These are phyloP conservation scores for Tupaia tana DNA, from an alignment of 2,113 vertebrate species.

Conservation along the genomic window DNA sequence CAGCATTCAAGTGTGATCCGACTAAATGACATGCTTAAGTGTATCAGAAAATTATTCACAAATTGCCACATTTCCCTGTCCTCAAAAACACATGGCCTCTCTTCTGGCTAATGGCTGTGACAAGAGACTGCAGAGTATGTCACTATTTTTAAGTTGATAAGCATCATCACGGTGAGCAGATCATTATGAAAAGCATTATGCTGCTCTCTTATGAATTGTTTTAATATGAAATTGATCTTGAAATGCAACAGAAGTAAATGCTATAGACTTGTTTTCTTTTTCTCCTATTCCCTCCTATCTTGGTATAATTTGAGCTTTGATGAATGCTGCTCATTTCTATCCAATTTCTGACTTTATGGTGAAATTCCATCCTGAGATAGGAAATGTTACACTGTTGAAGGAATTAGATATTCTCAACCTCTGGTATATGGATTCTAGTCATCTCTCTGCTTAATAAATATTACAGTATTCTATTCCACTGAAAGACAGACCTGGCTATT, in stretches of 20 bases:
- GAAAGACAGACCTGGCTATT: not conserved
- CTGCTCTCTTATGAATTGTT: constrained; percentile 50
- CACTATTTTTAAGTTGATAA: constrained; percentile 62
- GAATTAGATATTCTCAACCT: constrained; percentile 56
- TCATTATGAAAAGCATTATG: constrained; percentile 54
- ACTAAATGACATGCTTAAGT: not conserved
- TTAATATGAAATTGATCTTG: constrained; percentile 65
- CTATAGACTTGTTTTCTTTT: constrained; percentile 42
- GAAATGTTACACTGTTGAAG: constrained; percentile 32
- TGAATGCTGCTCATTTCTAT: constrained; percentile 67
- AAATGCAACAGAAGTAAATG: constrained; percentile 63
- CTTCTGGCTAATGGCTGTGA: constrained; percentile 27
- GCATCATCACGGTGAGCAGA: constrained; percentile 44
- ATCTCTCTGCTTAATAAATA: constrained; percentile 69
- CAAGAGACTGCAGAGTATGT: not conserved
- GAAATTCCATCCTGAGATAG: constrained; percentile 47
- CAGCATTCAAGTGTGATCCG: not conserved
- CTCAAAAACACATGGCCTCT: not conserved
- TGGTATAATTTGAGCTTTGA: constrained; percentile 59
- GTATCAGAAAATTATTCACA: constrained; percentile 5
- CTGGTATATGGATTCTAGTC: constrained; percentile 21
- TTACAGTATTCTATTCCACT: constrained; percentile 32
- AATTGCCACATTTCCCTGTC: not conserved
- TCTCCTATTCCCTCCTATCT: not conserved
- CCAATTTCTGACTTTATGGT: constrained; percentile 51